Evolutionary conservation across 2,797 vertebrate species (phyloP).

Genomic region (Sebastiscus tertius): DNA sequence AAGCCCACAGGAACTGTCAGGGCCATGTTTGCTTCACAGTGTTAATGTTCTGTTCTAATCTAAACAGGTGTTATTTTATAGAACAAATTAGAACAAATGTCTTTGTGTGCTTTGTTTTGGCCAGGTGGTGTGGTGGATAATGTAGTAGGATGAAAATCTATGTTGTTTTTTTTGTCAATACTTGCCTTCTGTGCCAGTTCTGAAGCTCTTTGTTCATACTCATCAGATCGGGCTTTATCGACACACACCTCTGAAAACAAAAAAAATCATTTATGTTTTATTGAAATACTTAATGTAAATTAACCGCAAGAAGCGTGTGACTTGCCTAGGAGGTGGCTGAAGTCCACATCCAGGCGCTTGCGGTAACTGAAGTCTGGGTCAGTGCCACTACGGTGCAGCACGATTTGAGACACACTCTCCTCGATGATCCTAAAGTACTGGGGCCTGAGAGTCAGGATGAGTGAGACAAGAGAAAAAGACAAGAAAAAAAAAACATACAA

Average conservation of each 20-base stretch:
- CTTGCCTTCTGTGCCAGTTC: constrained; percentile 91
- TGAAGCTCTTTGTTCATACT: constrained; percentile 89
- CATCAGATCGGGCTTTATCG: constrained; percentile 90
- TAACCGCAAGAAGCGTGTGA: constrained; percentile 12
- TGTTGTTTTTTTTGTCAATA: constrained; percentile 27
- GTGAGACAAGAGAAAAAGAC: neutral
- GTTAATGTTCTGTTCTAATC: neutral
- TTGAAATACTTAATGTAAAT: neutral
- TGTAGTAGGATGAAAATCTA: neutral
- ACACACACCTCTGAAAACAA: constrained; percentile 89
- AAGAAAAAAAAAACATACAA: neutral
- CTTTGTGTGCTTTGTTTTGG: neutral
- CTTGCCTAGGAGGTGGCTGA: constrained; percentile 93
- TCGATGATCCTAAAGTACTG: constrained; percentile 99
- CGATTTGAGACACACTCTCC: constrained; percentile 96
- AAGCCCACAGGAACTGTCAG: neutral
- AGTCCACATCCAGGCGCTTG: constrained; percentile 94
- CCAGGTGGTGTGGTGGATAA: neutral
- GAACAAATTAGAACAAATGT: neutral
- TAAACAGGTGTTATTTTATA: neutral
- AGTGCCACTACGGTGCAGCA: constrained; percentile 92
- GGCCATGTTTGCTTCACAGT: neutral
- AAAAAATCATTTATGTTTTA: neutral
- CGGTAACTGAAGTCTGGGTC: constrained; percentile 97
- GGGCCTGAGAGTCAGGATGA: constrained; percentile 80